phyloP scores from a whole-genome alignment of 2,797 vertebrate genomes.

The Diplodus puntazzo region DNA sequence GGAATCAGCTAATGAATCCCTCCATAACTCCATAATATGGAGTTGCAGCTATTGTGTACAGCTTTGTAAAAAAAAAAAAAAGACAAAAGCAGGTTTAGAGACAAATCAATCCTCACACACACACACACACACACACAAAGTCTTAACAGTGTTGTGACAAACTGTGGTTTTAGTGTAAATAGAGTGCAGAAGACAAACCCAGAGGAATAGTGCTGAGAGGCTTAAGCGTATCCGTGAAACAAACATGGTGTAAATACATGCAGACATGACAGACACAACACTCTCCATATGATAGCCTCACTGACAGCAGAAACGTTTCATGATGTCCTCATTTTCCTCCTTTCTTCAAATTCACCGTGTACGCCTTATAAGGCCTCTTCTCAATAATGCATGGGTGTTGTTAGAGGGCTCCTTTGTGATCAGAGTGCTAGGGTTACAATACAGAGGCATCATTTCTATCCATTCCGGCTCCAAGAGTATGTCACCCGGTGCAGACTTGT shows the following conservation, averaged over 20 bases:
- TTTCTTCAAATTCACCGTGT: background rate
- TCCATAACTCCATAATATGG: constrained; percentile 43
- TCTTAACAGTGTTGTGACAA: constrained; percentile 44
- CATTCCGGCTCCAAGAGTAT: background rate
- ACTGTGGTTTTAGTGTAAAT: constrained; percentile 39
- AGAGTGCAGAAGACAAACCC: constrained; percentile 21
- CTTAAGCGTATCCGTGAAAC: constrained; percentile 20
- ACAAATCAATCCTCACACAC: constrained; percentile 28
- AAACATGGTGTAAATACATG: constrained; percentile 36
- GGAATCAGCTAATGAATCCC: constrained; percentile 72
- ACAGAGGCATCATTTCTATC: background rate
- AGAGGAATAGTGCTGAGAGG: constrained; percentile 25
- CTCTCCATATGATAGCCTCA: background rate
- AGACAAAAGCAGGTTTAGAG: constrained; percentile 47
- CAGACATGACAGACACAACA: constrained; percentile 30
- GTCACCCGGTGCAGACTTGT: background rate
- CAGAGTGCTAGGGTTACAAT: constrained; percentile 25
- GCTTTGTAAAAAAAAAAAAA: constrained; percentile 41
- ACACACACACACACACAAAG: background rate
- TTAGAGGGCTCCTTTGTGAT: constrained; percentile 33
- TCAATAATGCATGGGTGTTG: constrained; percentile 5
- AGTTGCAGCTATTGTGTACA: constrained; percentile 38
- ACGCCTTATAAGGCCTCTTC: background rate
- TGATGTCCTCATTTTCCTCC: constrained; percentile 14
- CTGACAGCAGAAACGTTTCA: constrained; percentile 8